phyloP scores from a whole-genome alignment of 2,888 invertebrate genomes.

The Neocrepidodera transversa region DNA sequence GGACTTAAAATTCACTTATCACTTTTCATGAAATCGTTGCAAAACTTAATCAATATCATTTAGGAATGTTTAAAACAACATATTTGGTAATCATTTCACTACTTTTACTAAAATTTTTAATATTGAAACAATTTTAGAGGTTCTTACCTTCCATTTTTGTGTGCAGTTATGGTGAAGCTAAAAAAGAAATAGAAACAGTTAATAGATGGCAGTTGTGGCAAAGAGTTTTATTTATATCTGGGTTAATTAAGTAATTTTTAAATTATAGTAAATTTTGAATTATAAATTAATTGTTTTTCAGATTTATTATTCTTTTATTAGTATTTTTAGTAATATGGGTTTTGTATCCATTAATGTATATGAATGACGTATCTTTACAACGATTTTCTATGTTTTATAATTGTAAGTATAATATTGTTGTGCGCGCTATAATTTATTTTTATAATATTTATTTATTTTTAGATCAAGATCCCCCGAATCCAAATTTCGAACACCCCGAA shows the following conservation, averaged over 20 bases:
- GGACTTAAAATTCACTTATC: no score
- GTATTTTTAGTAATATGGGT: constrained; percentile 69
- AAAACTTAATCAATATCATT: no score
- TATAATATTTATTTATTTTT: background rate
- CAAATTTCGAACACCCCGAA: constrained; percentile 43
- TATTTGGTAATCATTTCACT: no score
- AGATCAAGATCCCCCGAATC: constrained; percentile 44
- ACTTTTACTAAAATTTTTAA: no score
- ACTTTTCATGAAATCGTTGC: no score
- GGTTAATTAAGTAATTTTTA: constrained; percentile 38
- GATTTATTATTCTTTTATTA: constrained; percentile 46
- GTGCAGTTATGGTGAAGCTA: no score
- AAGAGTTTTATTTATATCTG: constrained; percentile 34
- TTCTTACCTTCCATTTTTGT: no score
- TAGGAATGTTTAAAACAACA: no score
- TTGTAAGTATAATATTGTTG: constrained; percentile 70
- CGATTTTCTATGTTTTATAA: constrained; percentile 75
- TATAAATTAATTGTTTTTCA: constrained; percentile 37
- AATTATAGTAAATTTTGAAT: no score
- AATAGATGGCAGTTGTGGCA: constrained; percentile 36
- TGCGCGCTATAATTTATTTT: background rate
- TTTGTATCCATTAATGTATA: constrained; percentile 73
- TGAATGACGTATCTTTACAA: constrained; percentile 72
- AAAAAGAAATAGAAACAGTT: background rate
- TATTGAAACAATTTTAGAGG: no score